phyloP scores from a whole-genome alignment of 2,888 invertebrate genomes.

The Hirtodrosophila trivittata region DNA sequence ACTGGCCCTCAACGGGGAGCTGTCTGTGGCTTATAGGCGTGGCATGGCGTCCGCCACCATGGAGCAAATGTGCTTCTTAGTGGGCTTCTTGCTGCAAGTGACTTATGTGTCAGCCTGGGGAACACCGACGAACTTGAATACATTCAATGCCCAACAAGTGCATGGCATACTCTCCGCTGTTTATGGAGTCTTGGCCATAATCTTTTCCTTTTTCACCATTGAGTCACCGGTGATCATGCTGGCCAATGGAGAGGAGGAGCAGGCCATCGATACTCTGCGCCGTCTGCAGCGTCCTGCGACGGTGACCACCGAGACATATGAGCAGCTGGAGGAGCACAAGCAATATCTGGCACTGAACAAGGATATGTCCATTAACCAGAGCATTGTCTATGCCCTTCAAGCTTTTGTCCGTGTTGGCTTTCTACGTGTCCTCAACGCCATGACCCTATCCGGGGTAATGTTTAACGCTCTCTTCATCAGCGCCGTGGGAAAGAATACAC shows the following conservation, averaged over 20 bases:
- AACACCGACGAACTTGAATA: rapidly evolving
- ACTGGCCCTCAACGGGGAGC: constrained; percentile 75
- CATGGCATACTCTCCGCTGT: constrained; percentile 64
- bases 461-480: neutral
- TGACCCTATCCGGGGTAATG: constrained; percentile 55
- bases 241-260: constrained; percentile 61
- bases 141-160: constrained; percentile 53
- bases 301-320: constrained; percentile 66
- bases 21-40: constrained; percentile 57
- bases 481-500: rapidly evolving
- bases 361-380: constrained; percentile 38
- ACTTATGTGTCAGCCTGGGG: constrained; percentile 37
- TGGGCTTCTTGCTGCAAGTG: constrained; percentile 71
- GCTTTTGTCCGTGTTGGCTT: constrained; percentile 60
- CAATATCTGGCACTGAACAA: constrained; percentile 70
- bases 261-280: constrained; percentile 71
- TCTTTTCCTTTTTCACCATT: constrained; percentile 43
- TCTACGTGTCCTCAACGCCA: constrained; percentile 65
- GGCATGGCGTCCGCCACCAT: constrained; percentile 51
- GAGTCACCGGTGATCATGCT: constrained; percentile 79
- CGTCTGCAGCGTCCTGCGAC: constrained; percentile 66
- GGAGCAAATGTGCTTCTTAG: constrained; percentile 56
- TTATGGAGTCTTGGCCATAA: constrained; percentile 57
- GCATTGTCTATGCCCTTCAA: constrained; percentile 51
- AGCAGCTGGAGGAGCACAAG: constrained; percentile 74